These are phyloP conservation scores for Drosophila parthenogenetica DNA, from an alignment of 2,888 invertebrate species.

Conservation along the genomic window DNA sequence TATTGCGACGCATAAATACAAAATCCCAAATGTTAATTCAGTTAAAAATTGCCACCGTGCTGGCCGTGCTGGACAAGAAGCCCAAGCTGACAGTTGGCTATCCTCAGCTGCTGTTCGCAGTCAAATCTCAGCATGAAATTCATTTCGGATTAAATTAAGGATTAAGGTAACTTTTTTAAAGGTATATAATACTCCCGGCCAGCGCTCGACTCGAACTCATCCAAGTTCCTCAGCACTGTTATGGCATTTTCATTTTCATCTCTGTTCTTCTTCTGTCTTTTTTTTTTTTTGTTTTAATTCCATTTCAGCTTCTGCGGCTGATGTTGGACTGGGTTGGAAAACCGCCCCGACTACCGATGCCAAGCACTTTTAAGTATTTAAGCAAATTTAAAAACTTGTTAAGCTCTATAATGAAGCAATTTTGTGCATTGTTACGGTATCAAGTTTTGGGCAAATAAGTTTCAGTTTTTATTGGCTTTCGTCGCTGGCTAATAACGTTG, in stretches of 20 bases:
- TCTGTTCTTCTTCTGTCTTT: background rate
- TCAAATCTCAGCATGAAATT: slow-evolving; percentile 75
- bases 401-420: slow-evolving; percentile 73
- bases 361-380: slow-evolving; percentile 65
- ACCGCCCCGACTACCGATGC: slow-evolving; percentile 13
- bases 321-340: slow-evolving; percentile 10
- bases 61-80: slow-evolving; percentile 15
- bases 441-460: slow-evolving; percentile 28
- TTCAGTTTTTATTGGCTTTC: slow-evolving; percentile 55
- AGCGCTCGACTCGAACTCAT: slow-evolving; percentile 12
- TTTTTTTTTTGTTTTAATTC: slow-evolving; percentile 24
- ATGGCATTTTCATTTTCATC: slow-evolving; percentile 11
- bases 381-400: slow-evolving; percentile 79
- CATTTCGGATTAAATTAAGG: slow-evolving; percentile 72
- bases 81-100: slow-evolving; percentile 12
- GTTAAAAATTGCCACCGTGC: slow-evolving; percentile 43
- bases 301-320: slow-evolving; percentile 30
- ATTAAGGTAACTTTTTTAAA: slow-evolving; percentile 74
- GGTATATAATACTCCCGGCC: slow-evolving; percentile 18
- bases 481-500: slow-evolving; percentile 34
- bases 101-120: slow-evolving; percentile 30
- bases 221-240: slow-evolving; percentile 26
- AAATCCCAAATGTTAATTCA: slow-evolving; percentile 57
- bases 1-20: slow-evolving; percentile 38
- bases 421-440: slow-evolving; percentile 39